Conservation (phyloP, 2,888 invertebrate species). For the Sthenelais limicola region DNA sequence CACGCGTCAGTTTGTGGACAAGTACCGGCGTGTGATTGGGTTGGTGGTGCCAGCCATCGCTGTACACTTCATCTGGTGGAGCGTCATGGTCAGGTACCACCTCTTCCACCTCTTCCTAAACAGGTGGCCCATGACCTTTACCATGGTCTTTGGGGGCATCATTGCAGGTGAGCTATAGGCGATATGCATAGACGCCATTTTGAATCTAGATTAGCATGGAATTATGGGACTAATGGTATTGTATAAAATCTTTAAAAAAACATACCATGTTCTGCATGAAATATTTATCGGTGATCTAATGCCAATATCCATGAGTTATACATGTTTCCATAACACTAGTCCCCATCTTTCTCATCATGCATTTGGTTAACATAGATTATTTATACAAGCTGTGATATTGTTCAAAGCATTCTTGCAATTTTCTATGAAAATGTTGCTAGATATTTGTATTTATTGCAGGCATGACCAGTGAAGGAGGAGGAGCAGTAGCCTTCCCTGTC, state of each 20-base stretch:
- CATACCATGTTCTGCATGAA: no score
- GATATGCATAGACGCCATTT: no score
- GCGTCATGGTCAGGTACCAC: conserved; percentile 58
- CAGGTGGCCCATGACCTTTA: conserved; percentile 65
- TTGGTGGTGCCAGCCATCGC: conserved; percentile 45
- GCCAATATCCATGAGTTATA: no score
- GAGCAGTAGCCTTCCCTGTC: conserved; percentile 27
- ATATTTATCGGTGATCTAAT: no score
- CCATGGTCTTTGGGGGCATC: conserved; percentile 66
- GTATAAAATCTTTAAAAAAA: no score
- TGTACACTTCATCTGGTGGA: conserved; percentile 60
- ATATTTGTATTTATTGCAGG: not conserved
- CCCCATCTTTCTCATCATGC: no score
- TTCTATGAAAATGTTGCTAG: not conserved
- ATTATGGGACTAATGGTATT: no score
- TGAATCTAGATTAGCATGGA: no score
- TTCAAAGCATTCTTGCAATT: no score
- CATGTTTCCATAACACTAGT: no score
- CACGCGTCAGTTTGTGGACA: conserved; percentile 31
- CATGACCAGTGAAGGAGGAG: conserved; percentile 22
- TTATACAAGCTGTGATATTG: no score
- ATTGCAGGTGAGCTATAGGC: conserved; percentile 58
- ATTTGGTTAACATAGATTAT: no score
- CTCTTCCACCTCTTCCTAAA: conserved; percentile 59
- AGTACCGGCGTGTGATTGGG: conserved; percentile 43